Evolutionary conservation across 2,113 vertebrate genomes (phyloP).

Genomic region (Perca flavescens): DNA sequence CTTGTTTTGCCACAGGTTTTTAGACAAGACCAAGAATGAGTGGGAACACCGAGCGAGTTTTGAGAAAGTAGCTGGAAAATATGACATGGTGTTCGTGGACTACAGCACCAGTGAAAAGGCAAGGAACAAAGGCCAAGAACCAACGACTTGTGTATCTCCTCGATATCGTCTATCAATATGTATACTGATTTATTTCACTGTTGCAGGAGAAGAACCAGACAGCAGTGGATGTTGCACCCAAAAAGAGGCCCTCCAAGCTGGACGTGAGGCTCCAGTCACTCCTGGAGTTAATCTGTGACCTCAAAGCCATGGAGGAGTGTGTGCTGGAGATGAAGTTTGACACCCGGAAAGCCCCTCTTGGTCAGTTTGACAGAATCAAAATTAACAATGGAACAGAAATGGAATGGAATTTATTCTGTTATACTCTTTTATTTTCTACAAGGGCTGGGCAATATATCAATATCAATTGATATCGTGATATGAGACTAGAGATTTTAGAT

Average conservation of each 20-base stretch:
- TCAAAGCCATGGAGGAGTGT: constrained; percentile 93
- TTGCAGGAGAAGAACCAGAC: constrained; percentile 67
- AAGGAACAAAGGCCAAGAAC: background rate
- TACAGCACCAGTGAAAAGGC: constrained; percentile 80
- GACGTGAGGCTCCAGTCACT: constrained; percentile 87
- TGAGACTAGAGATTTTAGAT: too few species aligned
- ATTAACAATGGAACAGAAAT: background rate
- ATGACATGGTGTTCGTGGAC: constrained; percentile 91
- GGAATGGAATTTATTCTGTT: background rate
- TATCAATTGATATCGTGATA: too few species aligned
- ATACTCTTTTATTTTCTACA: too few species aligned
- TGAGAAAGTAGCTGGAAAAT: constrained; percentile 90
- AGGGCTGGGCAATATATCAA: too few species aligned
- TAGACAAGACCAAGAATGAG: constrained; percentile 92
- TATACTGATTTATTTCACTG: background rate
- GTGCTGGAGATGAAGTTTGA: constrained; percentile 97
- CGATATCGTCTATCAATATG: background rate
- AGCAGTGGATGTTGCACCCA: constrained; percentile 16
- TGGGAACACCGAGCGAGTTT: constrained; percentile 87
- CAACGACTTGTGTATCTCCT: background rate
- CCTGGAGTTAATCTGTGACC: constrained; percentile 89
- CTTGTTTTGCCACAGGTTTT: constrained; percentile 83
- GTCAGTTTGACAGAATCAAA: constrained; percentile 68
- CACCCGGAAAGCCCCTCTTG: constrained; percentile 90
- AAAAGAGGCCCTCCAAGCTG: constrained; percentile 80